Evolutionary conservation across 2,888 invertebrate species (phyloP), one percentile per base, ranked within the genome.

Genomic region (Rhimphoctona megacephalus): DNA sequence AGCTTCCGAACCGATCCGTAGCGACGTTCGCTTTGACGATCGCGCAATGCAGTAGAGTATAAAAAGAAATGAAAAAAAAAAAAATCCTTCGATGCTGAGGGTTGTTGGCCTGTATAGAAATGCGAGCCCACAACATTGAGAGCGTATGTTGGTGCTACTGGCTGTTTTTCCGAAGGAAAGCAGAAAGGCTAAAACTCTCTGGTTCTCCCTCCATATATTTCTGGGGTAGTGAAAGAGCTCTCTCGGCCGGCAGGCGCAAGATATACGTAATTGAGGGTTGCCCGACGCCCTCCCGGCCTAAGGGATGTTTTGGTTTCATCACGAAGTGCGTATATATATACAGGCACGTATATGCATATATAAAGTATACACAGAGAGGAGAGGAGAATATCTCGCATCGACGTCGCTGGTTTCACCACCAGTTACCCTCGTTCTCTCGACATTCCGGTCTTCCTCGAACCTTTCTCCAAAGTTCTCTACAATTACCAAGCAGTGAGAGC

Each of bases 291-390:
- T 87, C 79, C 80, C 87, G 88, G 91, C 92, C 92, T 90, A 90
- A 90, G 92, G 93, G 92, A 92, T 93, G 92, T 93, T 93, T 93
- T 93, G 92, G 92, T 93, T 93, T 93, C 92, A 93, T 94, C 93
- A 93, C 90, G 87, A 89, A 85, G 86, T 83, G 79, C 78, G 73
- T 36, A 33, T 43, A 64, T 72, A 73, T 61, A 33, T 43, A 46
- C 19, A 74, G 19, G 33, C 11, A 67, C 25, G 57, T 19, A 66
- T 22, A 73, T 66, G 36, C 30, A 73, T 64, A 64, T 69, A 73
- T 76, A 52, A 33, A 22, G 22, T 54, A 81, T 57, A 64, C 33
- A 30, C 14, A 72, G 61, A 72, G 57, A 46, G 57, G 67, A 76
- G 74, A 76, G 74, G 74, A 76, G 74, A 36, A 57, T 83, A 76